These are phyloP conservation scores for Andrena camellia DNA, from an alignment of 2,888 invertebrate genomes.

Conservation along the genomic window DNA sequence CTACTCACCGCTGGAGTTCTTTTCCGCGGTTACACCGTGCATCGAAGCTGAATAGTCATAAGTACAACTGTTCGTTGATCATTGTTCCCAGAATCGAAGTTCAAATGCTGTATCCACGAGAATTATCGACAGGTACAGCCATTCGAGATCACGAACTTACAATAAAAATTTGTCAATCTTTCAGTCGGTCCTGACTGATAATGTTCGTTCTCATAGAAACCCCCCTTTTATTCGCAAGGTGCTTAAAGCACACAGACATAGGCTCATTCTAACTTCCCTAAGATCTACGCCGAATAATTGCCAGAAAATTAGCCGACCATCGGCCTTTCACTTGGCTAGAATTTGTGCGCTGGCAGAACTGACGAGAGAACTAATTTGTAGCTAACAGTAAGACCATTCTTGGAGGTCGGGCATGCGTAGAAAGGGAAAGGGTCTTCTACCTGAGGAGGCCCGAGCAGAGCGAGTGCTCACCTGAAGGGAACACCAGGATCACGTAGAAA, in stretches of 20 bases:
- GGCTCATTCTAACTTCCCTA: neutral
- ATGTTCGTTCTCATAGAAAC: neutral
- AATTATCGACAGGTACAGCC: too few species aligned
- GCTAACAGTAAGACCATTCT: slow-evolving; percentile 17
- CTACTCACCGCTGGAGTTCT: slow-evolving; percentile 52
- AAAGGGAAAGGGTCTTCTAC: slow-evolving; percentile 46
- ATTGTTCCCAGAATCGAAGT: slow-evolving; percentile 30
- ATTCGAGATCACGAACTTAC: neutral
- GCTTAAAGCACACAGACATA: too few species aligned
- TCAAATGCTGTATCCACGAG: neutral
- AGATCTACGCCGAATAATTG: slow-evolving; percentile 20
- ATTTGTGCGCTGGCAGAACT: slow-evolving; percentile 13
- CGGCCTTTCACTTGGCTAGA: neutral
- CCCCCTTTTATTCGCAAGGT: too few species aligned
- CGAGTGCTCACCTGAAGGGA: slow-evolving; percentile 20
- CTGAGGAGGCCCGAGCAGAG: slow-evolving; percentile 33
- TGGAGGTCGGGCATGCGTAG: neutral
- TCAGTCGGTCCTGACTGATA: neutral
- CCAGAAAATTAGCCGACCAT: slow-evolving; percentile 39
- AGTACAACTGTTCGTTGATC: neutral
- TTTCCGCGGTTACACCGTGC: slow-evolving; percentile 38
- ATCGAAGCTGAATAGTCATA: slow-evolving; percentile 38
- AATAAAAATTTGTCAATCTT: too few species aligned
- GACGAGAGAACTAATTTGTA: slow-evolving; percentile 56
- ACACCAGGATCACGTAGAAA: neutral